These are phyloP conservation scores for Pedionomus torquatus DNA, from an alignment of 2,113 vertebrate genomes.

Conservation along the genomic window DNA sequence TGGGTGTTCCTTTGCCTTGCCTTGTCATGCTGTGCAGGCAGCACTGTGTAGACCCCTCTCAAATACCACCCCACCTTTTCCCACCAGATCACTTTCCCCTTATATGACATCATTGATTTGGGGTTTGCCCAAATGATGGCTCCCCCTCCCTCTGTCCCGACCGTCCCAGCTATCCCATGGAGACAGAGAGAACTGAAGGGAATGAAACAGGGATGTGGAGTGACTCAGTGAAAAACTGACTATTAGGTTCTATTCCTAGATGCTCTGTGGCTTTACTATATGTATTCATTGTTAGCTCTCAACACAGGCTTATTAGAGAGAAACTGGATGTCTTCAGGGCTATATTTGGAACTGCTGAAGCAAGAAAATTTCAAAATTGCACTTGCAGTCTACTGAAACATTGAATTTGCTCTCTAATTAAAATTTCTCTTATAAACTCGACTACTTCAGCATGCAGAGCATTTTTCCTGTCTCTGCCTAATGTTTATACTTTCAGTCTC, in stretches of 20 bases:
- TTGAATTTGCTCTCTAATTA: slow-evolving; percentile 51
- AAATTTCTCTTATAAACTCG: slow-evolving; percentile 24
- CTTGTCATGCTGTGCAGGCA: neutral
- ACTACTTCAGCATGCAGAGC: neutral
- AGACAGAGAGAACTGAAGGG: neutral
- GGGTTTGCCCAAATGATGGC: neutral
- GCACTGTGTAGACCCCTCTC: neutral
- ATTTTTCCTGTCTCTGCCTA: neutral
- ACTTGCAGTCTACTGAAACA: slow-evolving; percentile 44
- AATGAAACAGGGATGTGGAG: neutral
- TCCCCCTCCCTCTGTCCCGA: rapidly evolving
- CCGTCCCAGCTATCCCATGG: rapidly evolving
- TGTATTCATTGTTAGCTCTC: slow-evolving; percentile 8
- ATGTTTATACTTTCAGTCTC: neutral
- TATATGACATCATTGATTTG: neutral
- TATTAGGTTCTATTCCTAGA: neutral
- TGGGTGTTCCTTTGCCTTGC: neutral
- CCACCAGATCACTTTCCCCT: neutral
- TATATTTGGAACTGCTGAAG: slow-evolving; percentile 62
- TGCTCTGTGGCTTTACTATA: slow-evolving; percentile 39
- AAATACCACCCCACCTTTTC: neutral
- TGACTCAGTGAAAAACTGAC: neutral
- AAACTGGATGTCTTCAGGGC: slow-evolving; percentile 39
- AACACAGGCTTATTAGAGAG: slow-evolving; percentile 21
- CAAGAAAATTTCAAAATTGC: slow-evolving; percentile 47